Conservation (phyloP, 2,888 invertebrate genomes). For the Drosophila siamana region DNA sequence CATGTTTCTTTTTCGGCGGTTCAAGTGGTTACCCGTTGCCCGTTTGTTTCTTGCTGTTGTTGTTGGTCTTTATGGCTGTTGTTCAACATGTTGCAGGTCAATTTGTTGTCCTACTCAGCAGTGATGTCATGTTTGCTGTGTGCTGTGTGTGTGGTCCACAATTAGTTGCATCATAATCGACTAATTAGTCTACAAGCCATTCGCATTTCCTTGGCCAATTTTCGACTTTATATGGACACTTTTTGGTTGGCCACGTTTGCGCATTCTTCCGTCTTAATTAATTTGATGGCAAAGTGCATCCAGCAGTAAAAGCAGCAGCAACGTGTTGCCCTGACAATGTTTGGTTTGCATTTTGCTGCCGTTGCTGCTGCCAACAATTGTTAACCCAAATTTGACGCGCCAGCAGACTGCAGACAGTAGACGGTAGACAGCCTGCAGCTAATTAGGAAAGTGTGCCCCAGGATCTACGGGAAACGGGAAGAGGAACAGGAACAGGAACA, state of each 20-base stretch:
- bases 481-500: background rate
- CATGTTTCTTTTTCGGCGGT: conserved; percentile 67
- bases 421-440: conserved; percentile 45
- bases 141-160: conserved; percentile 66
- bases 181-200: conserved; percentile 64
- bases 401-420: conserved; percentile 18
- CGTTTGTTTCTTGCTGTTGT: conserved; percentile 25
- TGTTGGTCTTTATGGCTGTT: conserved; percentile 65
- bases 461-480: background rate
- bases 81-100: conserved; percentile 77
- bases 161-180: conserved; percentile 62
- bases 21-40: conserved; percentile 43
- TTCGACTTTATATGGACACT: conserved; percentile 8
- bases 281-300: conserved; percentile 74
- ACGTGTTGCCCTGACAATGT: conserved; percentile 44
- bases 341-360: conserved; percentile 22
- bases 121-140: conserved; percentile 28
- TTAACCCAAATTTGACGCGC: conserved; percentile 69
- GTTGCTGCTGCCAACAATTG: conserved; percentile 30
- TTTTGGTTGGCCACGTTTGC: conserved; percentile 17
- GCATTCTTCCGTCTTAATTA: conserved; percentile 70
- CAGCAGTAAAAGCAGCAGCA: conserved; percentile 3
- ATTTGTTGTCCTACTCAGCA: conserved; percentile 58
- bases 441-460: conserved; percentile 74
- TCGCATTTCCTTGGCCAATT: conserved; percentile 22